Evolutionary conservation across 2,797 vertebrate genomes (phyloP), one percentile per base, ranked within the genome.

Genomic region (Tolypeutes matacus): DNA sequence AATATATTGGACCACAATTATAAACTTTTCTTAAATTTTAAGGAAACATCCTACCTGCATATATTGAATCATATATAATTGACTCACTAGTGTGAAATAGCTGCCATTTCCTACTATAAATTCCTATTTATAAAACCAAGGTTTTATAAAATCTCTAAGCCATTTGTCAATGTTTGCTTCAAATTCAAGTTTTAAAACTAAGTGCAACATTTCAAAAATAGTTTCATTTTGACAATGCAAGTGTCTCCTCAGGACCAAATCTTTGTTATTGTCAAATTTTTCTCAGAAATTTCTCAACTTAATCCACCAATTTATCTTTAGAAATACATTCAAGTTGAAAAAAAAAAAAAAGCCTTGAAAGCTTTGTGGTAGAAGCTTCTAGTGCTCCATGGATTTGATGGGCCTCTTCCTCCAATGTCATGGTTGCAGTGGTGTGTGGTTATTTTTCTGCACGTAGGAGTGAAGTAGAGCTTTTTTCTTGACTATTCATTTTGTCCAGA

Each of bases 381-480:
- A 42, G 7, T 34, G 13, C 20, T 51, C 1, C 20, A 5, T 73
- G 13, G 7, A 36, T 11, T 1, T 6, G 4, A 23, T 3, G 2
- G 14, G 75, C 46, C 12, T 39, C 4, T 53, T 53, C 31, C 4
- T 36, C 13, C 6, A 21, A 1, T 25, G 60, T 20, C 8, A 14
- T 1, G 1, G 2, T 10, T 58, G 11, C 4, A 7, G 3, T 6
- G 21, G 1, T 11, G 0, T 36, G 31, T 13, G 1, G 9, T 7
- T 80, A 23, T 4, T 25, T 17, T 42, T 11, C 23, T 87, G 10
- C 12, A 39, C 17, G 23, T 89, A 36, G 2, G 14, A 15, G 23
- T 53, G 65, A 72, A 7, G 0, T 11, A 73, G 10, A 58, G 39
- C 18, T 64, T 76, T 73, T 15, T 1, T 67, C 21, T n/a, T 85